Percentiles rank a stretch among this genome's conserved stretches.
Evolutionary conservation across 2,888 invertebrate species (phyloP).

Genomic region (Sesia bembeciformis): DNA sequence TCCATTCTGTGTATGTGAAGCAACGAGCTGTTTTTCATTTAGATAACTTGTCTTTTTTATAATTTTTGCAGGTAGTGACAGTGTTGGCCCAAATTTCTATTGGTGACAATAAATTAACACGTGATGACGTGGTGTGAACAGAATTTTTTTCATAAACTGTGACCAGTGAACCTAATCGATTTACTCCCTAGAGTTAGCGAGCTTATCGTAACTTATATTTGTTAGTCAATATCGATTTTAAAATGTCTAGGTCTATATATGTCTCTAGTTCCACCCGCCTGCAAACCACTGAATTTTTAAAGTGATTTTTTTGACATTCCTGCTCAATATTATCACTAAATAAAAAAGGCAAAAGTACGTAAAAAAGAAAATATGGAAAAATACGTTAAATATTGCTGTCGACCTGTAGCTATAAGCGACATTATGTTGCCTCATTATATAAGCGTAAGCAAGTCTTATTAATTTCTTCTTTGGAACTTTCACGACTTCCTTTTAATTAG

Average conservation of each 20-base stretch:
- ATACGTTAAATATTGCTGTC: neutral
- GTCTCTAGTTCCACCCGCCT: neutral
- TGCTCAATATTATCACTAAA: neutral
- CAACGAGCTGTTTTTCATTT: no score
- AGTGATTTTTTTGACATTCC: neutral
- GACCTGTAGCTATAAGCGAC: no score
- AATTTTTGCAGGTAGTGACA: no score
- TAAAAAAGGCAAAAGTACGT: neutral
- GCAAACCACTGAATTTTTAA: neutral
- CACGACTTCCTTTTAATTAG: no score
- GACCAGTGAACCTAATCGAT: neutral
- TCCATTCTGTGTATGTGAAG: no score
- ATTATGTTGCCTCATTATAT: no score
- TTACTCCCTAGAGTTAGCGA: neutral
- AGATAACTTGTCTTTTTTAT: no score
- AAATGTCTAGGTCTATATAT: neutral
- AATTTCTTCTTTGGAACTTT: no score
- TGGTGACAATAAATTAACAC: neutral
- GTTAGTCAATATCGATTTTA: neutral
- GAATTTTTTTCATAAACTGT: neutral
- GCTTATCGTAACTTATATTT: neutral
- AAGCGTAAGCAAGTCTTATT: no score
- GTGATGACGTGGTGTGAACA: neutral
- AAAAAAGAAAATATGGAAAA: neutral
- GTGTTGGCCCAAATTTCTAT: neutral